Conservation (phyloP, 2,113 vertebrate species). For the Pipa parva region DNA sequence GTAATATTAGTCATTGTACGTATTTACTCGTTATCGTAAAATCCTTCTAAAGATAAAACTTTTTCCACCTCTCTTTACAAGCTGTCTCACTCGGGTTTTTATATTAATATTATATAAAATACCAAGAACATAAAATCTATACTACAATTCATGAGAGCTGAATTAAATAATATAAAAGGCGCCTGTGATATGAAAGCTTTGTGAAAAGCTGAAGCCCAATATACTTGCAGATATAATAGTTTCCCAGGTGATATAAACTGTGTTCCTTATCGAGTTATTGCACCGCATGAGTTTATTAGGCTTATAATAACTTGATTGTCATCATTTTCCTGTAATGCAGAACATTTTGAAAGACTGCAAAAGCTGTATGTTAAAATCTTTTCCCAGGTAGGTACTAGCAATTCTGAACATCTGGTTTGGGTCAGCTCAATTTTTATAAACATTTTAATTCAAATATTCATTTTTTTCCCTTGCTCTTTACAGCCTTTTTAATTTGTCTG, state of each 20-base stretch:
- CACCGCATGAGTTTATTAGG: slow-evolving; percentile 52
- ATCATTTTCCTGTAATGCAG: slow-evolving; percentile 4
- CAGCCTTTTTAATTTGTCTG: not conserved
- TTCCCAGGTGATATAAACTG: slow-evolving; percentile 37
- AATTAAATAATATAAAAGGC: slow-evolving; percentile 49
- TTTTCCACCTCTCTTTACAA: slow-evolving; percentile 40
- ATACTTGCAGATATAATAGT: slow-evolving; percentile 40
- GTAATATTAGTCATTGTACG: slow-evolving; percentile 19
- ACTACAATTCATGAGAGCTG: slow-evolving; percentile 49
- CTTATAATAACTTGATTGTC: slow-evolving; percentile 44
- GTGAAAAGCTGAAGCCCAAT: slow-evolving; percentile 44
- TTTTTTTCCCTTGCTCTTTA: not conserved
- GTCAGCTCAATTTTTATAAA: not conserved
- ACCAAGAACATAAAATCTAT: slow-evolving; percentile 51
- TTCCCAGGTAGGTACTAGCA: not conserved
- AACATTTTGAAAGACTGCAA: slow-evolving; percentile 44
- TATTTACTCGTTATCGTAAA: slow-evolving; percentile 45
- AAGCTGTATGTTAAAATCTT: slow-evolving; percentile 45
- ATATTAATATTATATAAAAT: slow-evolving; percentile 44
- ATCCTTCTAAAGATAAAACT: slow-evolving; percentile 28
- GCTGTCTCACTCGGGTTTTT: slow-evolving; percentile 45
- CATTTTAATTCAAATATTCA: not conserved
- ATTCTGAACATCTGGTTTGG: slow-evolving; percentile 10
- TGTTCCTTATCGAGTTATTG: slow-evolving; percentile 46
- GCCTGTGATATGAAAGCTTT: slow-evolving; percentile 45